A percentile compares a stretch with the other conserved stretches of the same genome.
Evolutionary conservation across 2,888 invertebrate species (phyloP).

Genomic region (Drosophila monieri): DNA sequence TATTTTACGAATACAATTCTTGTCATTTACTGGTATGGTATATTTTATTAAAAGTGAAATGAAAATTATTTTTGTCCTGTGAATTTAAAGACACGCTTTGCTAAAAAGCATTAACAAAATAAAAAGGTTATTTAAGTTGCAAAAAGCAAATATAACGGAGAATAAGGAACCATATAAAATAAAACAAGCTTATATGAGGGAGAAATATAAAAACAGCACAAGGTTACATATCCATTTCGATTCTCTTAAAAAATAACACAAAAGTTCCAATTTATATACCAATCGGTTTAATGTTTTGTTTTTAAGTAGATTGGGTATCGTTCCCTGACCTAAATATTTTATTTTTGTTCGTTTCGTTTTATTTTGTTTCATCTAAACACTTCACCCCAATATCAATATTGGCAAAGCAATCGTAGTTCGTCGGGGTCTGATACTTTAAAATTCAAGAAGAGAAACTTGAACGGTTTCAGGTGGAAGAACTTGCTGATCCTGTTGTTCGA

Average conservation of each 20-base stretch:
- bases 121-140: conserved; percentile 44
- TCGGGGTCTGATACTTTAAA: conserved; percentile 13
- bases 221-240: conserved; percentile 7
- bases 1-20: conserved; percentile 14
- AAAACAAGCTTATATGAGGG: conserved; percentile 27
- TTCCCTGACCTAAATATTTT: neutral
- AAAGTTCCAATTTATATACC: neutral
- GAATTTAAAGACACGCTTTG: conserved; percentile 18
- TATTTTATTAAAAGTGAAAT: conserved; percentile 24
- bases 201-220: conserved; percentile 28
- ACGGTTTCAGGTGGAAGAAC: neutral
- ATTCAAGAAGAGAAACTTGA: conserved; percentile 24
- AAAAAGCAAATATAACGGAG: conserved; percentile 63
- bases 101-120: conserved; percentile 4
- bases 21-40: conserved; percentile 20
- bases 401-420: conserved; percentile 65
- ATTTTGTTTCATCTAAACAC: conserved; percentile 47
- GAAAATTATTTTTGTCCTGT: conserved; percentile 32
- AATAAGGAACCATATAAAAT: conserved; percentile 62
- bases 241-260: conserved; percentile 20
- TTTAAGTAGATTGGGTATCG: neutral
- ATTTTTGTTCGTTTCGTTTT: neutral
- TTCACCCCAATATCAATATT: conserved; percentile 75
- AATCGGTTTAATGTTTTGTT: neutral
- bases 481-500: conserved; percentile 21